Conservation (phyloP, 2,797 vertebrate genomes). For the Philypnodon macrostomus region DNA sequence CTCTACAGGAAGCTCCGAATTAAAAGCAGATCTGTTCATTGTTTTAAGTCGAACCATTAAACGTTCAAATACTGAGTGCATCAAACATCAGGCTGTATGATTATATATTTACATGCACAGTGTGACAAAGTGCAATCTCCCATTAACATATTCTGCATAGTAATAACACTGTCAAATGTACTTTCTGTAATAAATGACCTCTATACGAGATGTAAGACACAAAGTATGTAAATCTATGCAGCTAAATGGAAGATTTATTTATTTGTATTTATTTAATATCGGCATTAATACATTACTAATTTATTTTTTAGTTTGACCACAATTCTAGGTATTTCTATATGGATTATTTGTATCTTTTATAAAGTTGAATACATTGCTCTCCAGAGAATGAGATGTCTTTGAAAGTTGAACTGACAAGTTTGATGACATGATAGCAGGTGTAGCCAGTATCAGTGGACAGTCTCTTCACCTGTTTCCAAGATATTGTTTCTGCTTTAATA, state of each 20-base stretch:
- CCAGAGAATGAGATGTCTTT: background rate
- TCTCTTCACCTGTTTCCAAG: conserved; percentile 15
- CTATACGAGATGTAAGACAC: background rate
- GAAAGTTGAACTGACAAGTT: conserved; percentile 7
- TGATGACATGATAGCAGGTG: conserved; percentile 7
- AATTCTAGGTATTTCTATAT: too few relatives aligned
- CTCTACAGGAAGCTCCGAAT: conserved; percentile 12
- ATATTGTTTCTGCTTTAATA: conserved; percentile 28
- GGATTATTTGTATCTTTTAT: too few relatives aligned
- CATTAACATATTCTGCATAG: background rate
- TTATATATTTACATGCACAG: conserved; percentile 7
- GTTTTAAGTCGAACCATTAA: conserved; percentile 1
- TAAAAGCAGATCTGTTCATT: conserved; percentile 4
- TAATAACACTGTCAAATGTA: background rate
- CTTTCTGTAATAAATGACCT: too few relatives aligned
- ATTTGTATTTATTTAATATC: too few relatives aligned
- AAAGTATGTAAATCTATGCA: background rate
- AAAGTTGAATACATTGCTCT: too few relatives aligned
- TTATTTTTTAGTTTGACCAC: too few relatives aligned
- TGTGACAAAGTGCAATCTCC: background rate
- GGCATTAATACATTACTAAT: too few relatives aligned
- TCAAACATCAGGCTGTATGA: conserved; percentile 1
- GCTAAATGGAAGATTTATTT: background rate
- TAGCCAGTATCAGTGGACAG: background rate
- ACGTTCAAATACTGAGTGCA: conserved; percentile 3